A percentile compares a stretch with the other conserved stretches of the same genome.
Conservation (phyloP, 2,797 vertebrate genomes). For the Garrulus glandarius region DNA sequence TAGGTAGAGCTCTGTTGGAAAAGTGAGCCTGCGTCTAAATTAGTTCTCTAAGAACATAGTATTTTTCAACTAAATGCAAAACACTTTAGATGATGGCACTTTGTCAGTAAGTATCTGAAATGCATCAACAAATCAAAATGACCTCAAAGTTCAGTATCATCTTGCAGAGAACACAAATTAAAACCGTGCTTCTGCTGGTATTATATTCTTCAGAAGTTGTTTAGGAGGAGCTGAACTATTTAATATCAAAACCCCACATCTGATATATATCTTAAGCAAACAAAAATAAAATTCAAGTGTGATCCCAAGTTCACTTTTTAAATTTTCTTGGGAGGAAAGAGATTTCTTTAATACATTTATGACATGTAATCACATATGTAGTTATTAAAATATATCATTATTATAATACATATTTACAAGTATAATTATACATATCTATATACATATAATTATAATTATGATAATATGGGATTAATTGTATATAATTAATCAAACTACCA, state of each 20-base stretch:
- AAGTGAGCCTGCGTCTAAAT: neutral
- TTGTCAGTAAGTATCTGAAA: neutral
- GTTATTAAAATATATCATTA: neutral
- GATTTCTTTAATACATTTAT: neutral
- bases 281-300: neutral
- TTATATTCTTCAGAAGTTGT: neutral
- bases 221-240: neutral
- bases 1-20: neutral
- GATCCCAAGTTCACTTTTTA: neutral
- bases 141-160: neutral
- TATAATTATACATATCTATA: neutral
- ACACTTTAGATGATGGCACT: neutral
- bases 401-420: neutral
- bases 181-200: neutral
- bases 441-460: neutral
- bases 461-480: neutral
- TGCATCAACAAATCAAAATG: neutral
- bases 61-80: neutral
- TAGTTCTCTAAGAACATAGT: neutral
- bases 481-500: neutral
- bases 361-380: neutral
- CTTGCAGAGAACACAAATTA: neutral
- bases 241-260: fast-evolving
- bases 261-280: neutral
- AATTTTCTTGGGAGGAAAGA: neutral